phyloP scores from a whole-genome alignment of 2,113 vertebrate species.

The Nansenia antarctica region DNA sequence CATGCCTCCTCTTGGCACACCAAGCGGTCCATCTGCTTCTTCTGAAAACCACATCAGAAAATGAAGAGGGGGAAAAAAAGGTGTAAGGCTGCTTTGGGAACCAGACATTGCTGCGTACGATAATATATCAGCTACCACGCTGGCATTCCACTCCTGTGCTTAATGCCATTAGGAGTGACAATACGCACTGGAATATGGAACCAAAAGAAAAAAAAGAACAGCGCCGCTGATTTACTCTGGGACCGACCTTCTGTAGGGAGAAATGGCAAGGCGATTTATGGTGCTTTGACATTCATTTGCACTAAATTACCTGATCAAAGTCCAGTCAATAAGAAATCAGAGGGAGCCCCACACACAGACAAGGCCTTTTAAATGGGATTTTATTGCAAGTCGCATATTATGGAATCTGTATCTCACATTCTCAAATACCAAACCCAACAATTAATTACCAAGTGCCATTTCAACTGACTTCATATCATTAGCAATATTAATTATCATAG shows the following conservation, averaged over 20 bases:
- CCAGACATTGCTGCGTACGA: conserved; percentile 44
- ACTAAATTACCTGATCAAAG: conserved; percentile 59
- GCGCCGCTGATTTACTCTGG: conserved; percentile 60
- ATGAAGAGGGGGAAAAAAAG: conserved; percentile 39
- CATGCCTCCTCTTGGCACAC: conserved; percentile 72
- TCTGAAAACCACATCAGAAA: conserved; percentile 55
- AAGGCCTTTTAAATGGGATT: conserved; percentile 41
- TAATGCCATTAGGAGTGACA: conserved; percentile 72
- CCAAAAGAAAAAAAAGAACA: too few species aligned
- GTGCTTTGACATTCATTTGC: conserved; percentile 51
- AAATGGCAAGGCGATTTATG: conserved; percentile 49
- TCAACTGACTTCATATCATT: conserved; percentile 76
- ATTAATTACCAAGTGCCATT: conserved; percentile 78
- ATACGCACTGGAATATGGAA: conserved; percentile 65
- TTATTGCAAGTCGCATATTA: conserved; percentile 42
- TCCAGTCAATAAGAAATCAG: conserved; percentile 38
- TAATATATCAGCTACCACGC: conserved; percentile 53
- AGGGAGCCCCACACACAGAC: conserved; percentile 17
- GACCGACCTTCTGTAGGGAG: conserved; percentile 52
- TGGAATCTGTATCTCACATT: conserved; percentile 48
- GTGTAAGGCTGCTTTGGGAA: conserved; percentile 36
- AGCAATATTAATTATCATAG: conserved; percentile 78
- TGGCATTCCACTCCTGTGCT: conserved; percentile 15
- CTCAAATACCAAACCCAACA: conserved; percentile 50
- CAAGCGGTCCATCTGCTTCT: conserved; percentile 74